Base-by-base conservation (phyloP, 92 coral and sea anemone genomes). In the Parazoanthus atlanticus region DNA sequence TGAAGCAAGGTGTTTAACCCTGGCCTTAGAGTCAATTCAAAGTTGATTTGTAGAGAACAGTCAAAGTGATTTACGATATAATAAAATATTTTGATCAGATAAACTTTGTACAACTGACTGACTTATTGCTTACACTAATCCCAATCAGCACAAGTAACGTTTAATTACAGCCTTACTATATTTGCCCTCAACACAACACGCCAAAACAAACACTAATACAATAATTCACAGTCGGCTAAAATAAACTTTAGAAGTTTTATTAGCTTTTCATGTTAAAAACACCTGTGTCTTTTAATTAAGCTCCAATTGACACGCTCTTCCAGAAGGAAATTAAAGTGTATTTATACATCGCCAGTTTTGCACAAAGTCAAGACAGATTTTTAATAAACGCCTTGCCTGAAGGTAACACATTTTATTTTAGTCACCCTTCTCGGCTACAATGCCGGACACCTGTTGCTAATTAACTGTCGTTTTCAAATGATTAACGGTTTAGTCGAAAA, bases 271-370 rank as follows among this genome's bases (percentile, higher is more conserved):
- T 32, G 56, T 80, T 23, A 19, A 61, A 61, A 80, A 80, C 84
- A 80, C 84, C 84, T 80, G 84, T 80, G 15, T 16, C 70, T 30
- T 78, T 52, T 56, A 56, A 80, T 80, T 80, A 17, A 54, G 47
- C 71, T 6, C 84, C 28, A 67, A 54, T 52, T 31, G 29, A 80
- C 33, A 80, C 84, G 40, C 71, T 17, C 19, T 56, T 54, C 64
- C 41, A 30, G 6, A 38, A 17, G 12, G 29, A 80, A 80, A 80
- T 32, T 32, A 80, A 80, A 28, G 56, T 66, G 69, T 61, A 23
- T 72, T 72, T 72, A 17, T 72, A 72, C 76, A 28, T 33, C 38
- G 38, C 76, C 9, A 72, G n/a, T 72, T 17, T 33, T 72, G 29
- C 7, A 72, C 76, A 21, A 21, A 61, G 69, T 61, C 69, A 72